A percentile compares a stretch with the other conserved stretches of the same genome.
Evolutionary conservation across 1,140 invertebrate species (phyloP).

Genomic region (Ladona fulva): DNA sequence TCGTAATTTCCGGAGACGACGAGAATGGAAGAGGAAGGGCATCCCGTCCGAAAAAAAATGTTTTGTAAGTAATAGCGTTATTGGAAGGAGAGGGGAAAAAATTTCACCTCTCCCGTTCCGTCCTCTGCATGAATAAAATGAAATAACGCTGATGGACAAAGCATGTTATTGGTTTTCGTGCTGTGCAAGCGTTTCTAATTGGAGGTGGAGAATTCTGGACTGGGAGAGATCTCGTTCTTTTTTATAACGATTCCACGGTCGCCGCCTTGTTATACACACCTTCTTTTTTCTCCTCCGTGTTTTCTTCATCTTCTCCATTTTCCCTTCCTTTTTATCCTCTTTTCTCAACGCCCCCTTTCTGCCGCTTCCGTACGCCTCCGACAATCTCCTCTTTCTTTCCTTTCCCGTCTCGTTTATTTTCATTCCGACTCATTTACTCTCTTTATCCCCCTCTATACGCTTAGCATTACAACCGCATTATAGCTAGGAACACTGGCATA

Average conservation of each 20-base stretch:
- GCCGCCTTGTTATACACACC: background rate
- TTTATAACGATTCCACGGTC: background rate
- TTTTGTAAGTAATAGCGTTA: no score
- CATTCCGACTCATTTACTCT: background rate
- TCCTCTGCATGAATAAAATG: background rate
- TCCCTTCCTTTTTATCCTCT: background rate
- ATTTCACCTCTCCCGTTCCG: no score
- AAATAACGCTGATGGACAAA: background rate
- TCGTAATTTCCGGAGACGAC: no score
- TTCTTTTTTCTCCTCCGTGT: background rate
- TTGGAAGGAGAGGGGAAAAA: no score
- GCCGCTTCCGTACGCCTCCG: background rate
- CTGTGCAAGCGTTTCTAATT: background rate
- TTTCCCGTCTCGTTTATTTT: background rate
- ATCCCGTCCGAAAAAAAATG: no score
- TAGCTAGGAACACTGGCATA: no score
- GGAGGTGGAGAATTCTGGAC: background rate
- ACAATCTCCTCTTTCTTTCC: background rate
- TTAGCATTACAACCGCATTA: no score
- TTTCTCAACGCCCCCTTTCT: background rate
- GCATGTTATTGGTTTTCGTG: slow-evolving; percentile 5
- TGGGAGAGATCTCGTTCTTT: background rate
- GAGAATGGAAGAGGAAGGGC: no score
- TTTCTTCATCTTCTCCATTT: background rate
- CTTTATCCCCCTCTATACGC: background rate